Evolutionary conservation across 2,888 invertebrate species (phyloP), one percentile per base, ranked within the genome.

Genomic region (Phlogophora meticulosa): DNA sequence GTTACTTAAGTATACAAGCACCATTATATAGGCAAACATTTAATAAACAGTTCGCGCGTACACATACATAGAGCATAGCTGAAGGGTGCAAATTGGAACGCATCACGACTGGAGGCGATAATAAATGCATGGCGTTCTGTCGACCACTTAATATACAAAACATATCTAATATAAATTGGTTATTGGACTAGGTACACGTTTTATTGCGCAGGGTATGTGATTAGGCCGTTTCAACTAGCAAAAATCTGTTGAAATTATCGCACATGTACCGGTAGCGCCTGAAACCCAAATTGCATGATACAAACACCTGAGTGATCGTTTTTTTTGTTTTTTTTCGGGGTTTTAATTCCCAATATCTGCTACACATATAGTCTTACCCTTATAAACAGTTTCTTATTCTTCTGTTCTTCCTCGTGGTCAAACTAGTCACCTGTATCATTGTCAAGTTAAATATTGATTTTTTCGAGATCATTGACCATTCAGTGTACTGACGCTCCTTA

Each of bases 31-130:
- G 28, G 55, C 53, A 74, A 75, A 76, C 56, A 69, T 70, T 71
- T 56, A 51, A 69, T 56, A 34, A 65, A 58, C 53, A 75, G 62
- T 78, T 76, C 66, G 45, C 68, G 52, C 59, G 49, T 72, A 52
- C 7, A 7, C 38, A 57, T 38, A 40, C 38, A 55, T 22, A 57
- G 56, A 36, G 57, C 49, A 70, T 65, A 71, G 59, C 72, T 75
- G 40, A 53, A 76, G 67, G 76, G 81, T 82, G 90, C 85, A 90
- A 94, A 94, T 94, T 92, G 88, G 85, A 78, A 85, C 78, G 81
- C 84, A 91, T 94, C 94, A 94, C 94, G 94, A 93, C 83, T 72
- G 49, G 32, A 80, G 78, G 87, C 85, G 93, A 87, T 93, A 93
- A 93, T 86, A 81, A 85, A 75, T 83, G 80, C 81, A 80, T 59